Percentiles rank a stretch among this genome's conserved stretches.
These are phyloP conservation scores for Rhynchophorus ferrugineus DNA, from an alignment of 1,140 invertebrate species.

Conservation along the genomic window DNA sequence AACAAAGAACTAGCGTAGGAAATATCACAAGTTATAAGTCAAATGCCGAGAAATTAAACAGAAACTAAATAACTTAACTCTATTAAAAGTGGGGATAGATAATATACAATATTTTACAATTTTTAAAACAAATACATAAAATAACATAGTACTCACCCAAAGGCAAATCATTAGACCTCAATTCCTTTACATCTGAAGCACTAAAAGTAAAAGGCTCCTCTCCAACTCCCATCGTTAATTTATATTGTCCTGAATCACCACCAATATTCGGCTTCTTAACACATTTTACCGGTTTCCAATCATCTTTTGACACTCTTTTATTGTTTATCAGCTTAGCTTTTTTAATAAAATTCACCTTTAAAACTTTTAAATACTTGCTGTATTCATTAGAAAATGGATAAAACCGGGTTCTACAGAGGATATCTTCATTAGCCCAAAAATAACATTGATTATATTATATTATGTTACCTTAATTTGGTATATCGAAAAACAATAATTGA, in stretches of 20 bases:
- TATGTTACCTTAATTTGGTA: slow-evolving; percentile 11
- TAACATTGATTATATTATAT: no score
- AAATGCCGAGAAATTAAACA: no score
- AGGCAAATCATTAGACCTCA: slow-evolving; percentile 14
- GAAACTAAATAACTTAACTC: no score
- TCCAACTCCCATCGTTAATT: neutral
- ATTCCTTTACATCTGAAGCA: slow-evolving; percentile 14
- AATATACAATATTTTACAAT: no score
- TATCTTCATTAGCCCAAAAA: no score
- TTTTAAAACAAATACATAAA: no score
- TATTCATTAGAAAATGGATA: slow-evolving; percentile 28
- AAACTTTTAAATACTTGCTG: slow-evolving; percentile 22
- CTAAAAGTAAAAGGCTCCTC: slow-evolving; percentile 8
- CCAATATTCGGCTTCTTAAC: neutral
- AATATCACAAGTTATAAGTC: no score
- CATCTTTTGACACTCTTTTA: slow-evolving; percentile 19
- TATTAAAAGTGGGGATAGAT: no score
- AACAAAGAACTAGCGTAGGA: no score
- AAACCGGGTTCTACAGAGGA: slow-evolving; percentile 16
- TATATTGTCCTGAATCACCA: neutral
- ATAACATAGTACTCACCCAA: slow-evolving; percentile 12
- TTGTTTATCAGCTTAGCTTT: slow-evolving; percentile 19
- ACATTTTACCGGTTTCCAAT: slow-evolving; percentile 12
- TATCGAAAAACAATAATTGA: slow-evolving; percentile 15
- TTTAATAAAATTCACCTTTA: slow-evolving; percentile 20